phyloP scores from a whole-genome alignment of 2,113 vertebrate genomes.

The Octodon degus region DNA sequence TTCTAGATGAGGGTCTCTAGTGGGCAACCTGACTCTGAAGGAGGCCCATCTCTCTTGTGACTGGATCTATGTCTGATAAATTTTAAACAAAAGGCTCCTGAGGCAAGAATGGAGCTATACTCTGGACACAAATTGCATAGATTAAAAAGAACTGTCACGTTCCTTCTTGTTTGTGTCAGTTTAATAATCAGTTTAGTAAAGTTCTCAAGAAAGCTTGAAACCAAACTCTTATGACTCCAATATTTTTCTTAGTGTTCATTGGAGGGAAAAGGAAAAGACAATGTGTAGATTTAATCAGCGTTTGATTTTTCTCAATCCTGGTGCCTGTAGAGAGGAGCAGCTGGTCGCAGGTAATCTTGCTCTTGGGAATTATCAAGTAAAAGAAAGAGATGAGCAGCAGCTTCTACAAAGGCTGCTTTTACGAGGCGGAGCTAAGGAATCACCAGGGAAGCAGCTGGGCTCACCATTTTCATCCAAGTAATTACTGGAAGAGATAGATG shows the following conservation, averaged over 20 bases:
- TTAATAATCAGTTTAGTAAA: constrained; percentile 54
- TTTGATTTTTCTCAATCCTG: constrained; percentile 71
- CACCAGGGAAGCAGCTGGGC: constrained; percentile 79
- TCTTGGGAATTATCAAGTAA: constrained; percentile 78
- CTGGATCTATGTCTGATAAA: neutral
- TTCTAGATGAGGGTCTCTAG: neutral
- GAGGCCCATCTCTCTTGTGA: neutral
- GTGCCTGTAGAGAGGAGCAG: constrained; percentile 73
- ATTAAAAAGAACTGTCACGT: constrained; percentile 35
- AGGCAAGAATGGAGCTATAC: constrained; percentile 4
- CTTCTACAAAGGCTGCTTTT: constrained; percentile 75
- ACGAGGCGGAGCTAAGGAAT: constrained; percentile 68
- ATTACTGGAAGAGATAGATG: constrained; percentile 79
- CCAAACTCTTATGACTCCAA: neutral
- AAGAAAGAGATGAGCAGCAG: constrained; percentile 70
- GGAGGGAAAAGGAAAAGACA: constrained; percentile 41
- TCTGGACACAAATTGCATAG: neutral
- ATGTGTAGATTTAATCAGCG: constrained; percentile 71
- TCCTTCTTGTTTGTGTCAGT: constrained; percentile 56
- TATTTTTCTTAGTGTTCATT: constrained; percentile 66
- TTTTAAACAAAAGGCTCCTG: constrained; percentile 31
- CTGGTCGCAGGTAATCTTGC: constrained; percentile 80
- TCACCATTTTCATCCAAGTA: constrained; percentile 78
- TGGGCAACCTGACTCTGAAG: neutral
- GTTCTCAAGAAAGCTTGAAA: constrained; percentile 52